phyloP scores from a whole-genome alignment of 2,888 invertebrate genomes.

The Therioaphis trifolii region DNA sequence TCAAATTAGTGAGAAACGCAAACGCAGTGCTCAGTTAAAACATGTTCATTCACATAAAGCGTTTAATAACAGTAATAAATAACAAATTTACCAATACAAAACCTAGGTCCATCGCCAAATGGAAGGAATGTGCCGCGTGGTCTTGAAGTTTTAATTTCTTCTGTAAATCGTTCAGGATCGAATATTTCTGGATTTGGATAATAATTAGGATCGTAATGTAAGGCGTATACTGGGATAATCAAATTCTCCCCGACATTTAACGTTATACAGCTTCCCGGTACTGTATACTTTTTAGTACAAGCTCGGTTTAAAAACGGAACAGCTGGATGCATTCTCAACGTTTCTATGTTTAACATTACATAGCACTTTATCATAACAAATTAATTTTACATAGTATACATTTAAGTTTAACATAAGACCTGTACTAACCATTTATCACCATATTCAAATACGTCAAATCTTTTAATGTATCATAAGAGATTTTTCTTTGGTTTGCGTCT shows the following conservation, averaged over 20 bases:
- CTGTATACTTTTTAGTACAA: conserved; percentile 71
- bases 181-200: conserved; percentile 73
- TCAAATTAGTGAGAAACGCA: background rate
- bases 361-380: too few relatives aligned
- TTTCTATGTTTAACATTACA: conserved; percentile 70
- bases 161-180: conserved; percentile 73
- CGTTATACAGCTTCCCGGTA: conserved; percentile 71
- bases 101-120: too few relatives aligned
- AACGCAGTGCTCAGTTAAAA: too few relatives aligned
- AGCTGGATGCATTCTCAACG: conserved; percentile 73
- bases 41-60: too few relatives aligned
- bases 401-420: too few relatives aligned
- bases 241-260: conserved; percentile 72
- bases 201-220: conserved; percentile 73
- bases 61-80: too few relatives aligned
- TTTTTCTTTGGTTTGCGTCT: too few relatives aligned
- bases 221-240: conserved; percentile 72
- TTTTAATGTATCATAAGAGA: too few relatives aligned
- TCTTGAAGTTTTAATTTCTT: conserved; percentile 71
- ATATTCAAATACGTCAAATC: too few relatives aligned
- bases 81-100: background rate
- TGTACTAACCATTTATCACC: too few relatives aligned
- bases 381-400: too few relatives aligned
- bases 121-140: conserved; percentile 71
- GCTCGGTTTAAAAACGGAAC: conserved; percentile 71